These are phyloP conservation scores for Dioctria rufipes DNA, from an alignment of 2,888 invertebrate species.

Conservation along the genomic window DNA sequence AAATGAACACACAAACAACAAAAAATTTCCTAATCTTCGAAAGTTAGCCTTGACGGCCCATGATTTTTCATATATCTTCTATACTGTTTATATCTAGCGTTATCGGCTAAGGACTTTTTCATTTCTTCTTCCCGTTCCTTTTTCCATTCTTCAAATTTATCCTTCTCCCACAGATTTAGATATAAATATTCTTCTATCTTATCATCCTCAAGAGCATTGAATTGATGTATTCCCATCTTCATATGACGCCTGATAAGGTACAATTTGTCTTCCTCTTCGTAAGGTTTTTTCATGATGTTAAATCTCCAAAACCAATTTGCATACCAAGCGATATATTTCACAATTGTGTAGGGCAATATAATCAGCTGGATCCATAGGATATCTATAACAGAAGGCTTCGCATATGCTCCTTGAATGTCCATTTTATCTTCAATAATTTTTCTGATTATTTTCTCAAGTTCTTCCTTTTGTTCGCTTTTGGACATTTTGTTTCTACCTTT, in stretches of 20 bases:
- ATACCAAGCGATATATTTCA: constrained; percentile 82
- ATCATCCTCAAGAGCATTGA: constrained; percentile 81
- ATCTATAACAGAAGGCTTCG: constrained; percentile 84
- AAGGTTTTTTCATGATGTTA: constrained; percentile 81
- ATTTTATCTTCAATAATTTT: constrained; percentile 92
- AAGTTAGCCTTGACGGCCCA: constrained; percentile 91
- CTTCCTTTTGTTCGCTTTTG: constrained; percentile 80
- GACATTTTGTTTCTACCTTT: constrained; percentile 74
- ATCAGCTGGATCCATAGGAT: constrained; percentile 89
- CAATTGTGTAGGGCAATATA: constrained; percentile 83
- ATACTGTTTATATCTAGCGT: constrained; percentile 89
- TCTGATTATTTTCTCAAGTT: constrained; percentile 85
- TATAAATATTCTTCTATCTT: constrained; percentile 82
- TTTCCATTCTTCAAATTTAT: constrained; percentile 86
- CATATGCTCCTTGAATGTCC: constrained; percentile 94
- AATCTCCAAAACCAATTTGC: constrained; percentile 87
- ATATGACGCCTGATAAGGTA: constrained; percentile 87
- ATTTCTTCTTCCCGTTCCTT: constrained; percentile 86
- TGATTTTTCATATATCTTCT: constrained; percentile 92
- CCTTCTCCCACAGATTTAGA: constrained; percentile 86
- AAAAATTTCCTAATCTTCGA: constrained; percentile 78
- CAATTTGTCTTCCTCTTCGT: constrained; percentile 86
- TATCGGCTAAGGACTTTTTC: constrained; percentile 88
- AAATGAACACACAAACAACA: no score
- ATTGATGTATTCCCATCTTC: constrained; percentile 81